Evolutionary conservation across 2,888 invertebrate species (phyloP).

Genomic region (Marronus borbonicus): DNA sequence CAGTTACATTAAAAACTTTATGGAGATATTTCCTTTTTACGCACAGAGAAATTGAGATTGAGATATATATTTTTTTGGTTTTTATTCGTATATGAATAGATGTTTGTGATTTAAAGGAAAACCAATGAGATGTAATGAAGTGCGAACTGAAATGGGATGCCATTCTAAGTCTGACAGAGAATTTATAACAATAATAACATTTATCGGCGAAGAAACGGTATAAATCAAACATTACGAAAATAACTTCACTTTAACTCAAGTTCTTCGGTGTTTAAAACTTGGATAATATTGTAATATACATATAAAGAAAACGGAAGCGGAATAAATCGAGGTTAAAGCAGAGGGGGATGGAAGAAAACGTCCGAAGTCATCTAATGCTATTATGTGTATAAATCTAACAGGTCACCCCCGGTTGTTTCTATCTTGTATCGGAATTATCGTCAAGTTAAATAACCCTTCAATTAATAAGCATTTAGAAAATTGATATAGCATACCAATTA

Average conservation of each 20-base stretch:
- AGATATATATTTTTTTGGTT: not conserved
- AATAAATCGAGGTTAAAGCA: not conserved
- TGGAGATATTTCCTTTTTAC: conserved; percentile 54
- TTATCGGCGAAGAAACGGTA: conserved; percentile 17
- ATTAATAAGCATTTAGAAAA: conserved; percentile 41
- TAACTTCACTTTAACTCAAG: not conserved
- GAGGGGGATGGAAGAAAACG: not conserved
- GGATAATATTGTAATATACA: conserved; percentile 8
- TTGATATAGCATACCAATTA: conserved; percentile 37
- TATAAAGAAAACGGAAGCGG: not conserved
- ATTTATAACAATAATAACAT: conserved; percentile 42
- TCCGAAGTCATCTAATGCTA: not conserved
- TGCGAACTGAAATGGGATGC: conserved; percentile 29
- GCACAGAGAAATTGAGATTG: conserved; percentile 40
- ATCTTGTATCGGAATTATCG: conserved; percentile 8
- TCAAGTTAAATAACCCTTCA: conserved; percentile 40
- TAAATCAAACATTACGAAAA: conserved; percentile 33
- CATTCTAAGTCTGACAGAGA: not conserved
- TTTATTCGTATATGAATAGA: not conserved
- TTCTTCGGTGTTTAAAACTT: conserved; percentile 3
- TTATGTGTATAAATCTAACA: conserved; percentile 13
- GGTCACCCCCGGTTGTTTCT: not conserved
- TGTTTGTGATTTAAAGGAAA: too few species aligned
- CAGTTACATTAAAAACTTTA: conserved; percentile 58
- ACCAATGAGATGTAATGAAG: conserved; percentile 31